Evolutionary conservation across 2,113 vertebrate species (phyloP).

Genomic region (Pampusana beccarii): DNA sequence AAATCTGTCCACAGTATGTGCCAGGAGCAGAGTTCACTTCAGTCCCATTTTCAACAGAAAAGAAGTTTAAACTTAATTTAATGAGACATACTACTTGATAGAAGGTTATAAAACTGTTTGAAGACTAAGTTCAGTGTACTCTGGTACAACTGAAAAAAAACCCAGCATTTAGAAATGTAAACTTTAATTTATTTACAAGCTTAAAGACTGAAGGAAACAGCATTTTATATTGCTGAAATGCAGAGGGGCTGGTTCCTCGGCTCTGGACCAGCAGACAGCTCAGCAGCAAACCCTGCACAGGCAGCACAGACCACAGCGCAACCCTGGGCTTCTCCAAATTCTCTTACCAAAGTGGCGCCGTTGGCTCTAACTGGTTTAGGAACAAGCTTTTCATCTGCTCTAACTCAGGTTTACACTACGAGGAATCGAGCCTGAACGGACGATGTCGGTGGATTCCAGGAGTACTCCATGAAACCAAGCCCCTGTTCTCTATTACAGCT

Average conservation of each 20-base stretch:
- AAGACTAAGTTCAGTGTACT: constrained; percentile 67
- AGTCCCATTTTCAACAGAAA: constrained; percentile 32
- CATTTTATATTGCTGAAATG: constrained; percentile 76
- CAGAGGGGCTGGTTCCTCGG: constrained; percentile 64
- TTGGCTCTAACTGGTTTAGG: constrained; percentile 55
- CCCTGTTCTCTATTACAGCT: constrained; percentile 37
- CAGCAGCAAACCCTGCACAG: constrained; percentile 61
- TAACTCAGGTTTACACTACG: background rate
- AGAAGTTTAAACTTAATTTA: constrained; percentile 7
- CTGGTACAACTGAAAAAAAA: constrained; percentile 52
- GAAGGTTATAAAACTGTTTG: constrained; percentile 44
- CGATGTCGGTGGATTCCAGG: background rate
- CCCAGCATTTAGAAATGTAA: constrained; percentile 74
- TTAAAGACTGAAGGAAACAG: constrained; percentile 74
- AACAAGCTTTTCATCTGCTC: constrained; percentile 42
- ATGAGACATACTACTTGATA: constrained; percentile 1
- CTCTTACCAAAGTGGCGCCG: background rate
- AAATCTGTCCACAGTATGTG: constrained; percentile 17
- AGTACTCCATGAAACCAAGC: constrained; percentile 18
- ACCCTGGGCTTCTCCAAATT: background rate
- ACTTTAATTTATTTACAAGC: constrained; percentile 78
- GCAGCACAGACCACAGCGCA: constrained; percentile 52
- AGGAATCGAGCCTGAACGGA: constrained; percentile 17
- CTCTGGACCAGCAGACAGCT: constrained; percentile 59
- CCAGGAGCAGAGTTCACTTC: constrained; percentile 54